Evolutionary conservation across 2,113 vertebrate species (phyloP), one percentile per base, ranked within the genome.

Genomic region (Eptatretus burgeri): DNA sequence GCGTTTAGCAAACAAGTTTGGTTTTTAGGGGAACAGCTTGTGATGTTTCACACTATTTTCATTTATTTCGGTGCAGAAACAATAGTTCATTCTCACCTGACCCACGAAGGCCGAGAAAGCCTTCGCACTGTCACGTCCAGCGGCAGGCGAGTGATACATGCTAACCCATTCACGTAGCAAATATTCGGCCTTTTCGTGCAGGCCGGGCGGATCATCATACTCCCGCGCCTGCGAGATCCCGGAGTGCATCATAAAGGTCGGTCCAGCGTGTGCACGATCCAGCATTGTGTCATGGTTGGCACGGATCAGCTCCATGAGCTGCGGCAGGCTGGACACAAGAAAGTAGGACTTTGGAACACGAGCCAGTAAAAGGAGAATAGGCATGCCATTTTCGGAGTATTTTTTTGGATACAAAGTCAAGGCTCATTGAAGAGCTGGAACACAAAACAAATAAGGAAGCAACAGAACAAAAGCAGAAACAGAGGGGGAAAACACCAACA

Each of bases 171-270:
- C 91, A 71, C 91, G 80, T 71, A 98, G 77, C 60, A 98, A 77
- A 70, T 98, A 98, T 65, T 98, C 91, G 1, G 91, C 91, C 70
- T 98, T 98, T 77, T 98, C 91, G 70, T 89, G 76, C 72, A 98
- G 76, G 67, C 91, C 91, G 4, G 91, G 89, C 1, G 91, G 91
- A 69, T 98, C 91, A 65, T 98, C 89, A 1, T 96, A 98, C 69
- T 98, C 91, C 5, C 88, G 95, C 10, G 91, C 91, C 74, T 98
- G 91, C 13, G 91, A 94, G 66, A 98, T 98, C 68, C 89, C 91
- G 70, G 89, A 96, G 72, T 98, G 91, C 91, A 98, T 98, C 91
- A 98, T 98, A 72, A 95, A 98, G 74, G 94, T 98, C 19, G 89
- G 89, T 53, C 91, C 91, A 19, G 88, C 88, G 0, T 98, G 89